Conservation (phyloP, 2,888 invertebrate species). For the Athrips mouffetella region DNA sequence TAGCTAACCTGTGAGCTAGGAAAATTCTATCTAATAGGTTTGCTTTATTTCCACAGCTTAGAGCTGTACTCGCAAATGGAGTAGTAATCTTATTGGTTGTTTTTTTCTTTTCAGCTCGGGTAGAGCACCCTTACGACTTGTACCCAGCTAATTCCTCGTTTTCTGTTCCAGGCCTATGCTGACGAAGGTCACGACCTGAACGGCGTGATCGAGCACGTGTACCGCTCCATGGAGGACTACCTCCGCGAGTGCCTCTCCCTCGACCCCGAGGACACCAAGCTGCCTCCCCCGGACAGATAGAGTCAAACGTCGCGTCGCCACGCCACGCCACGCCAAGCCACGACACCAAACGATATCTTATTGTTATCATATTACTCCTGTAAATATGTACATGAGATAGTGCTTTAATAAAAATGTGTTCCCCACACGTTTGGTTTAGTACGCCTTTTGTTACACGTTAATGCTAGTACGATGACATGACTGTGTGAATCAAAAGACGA, state of each 20-base stretch:
- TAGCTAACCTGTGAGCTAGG: no score
- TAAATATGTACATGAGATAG: constrained; percentile 75
- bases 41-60: no score
- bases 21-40: no score
- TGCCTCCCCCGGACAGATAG: constrained; percentile 79
- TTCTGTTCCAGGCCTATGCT: constrained; percentile 87
- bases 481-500: constrained; percentile 21
- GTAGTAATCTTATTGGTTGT: no score
- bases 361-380: constrained; percentile 55
- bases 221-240: constrained; percentile 95
- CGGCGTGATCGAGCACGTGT: constrained; percentile 93
- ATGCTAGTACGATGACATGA: constrained; percentile 19
- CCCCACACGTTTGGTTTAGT: constrained; percentile 51
- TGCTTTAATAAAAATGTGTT: constrained; percentile 74
- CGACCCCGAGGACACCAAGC: constrained; percentile 86
- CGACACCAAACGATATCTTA: constrained; percentile 34
- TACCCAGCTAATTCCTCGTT: not conserved
- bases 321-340: constrained; percentile 22
- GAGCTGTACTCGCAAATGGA: no score
- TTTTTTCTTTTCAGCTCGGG: no score
- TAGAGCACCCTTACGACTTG: no score
- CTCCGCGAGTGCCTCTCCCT: constrained; percentile 93
- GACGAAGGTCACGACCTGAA: constrained; percentile 92
- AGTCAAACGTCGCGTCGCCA: constrained; percentile 19
- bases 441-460: constrained; percentile 33